Evolutionary conservation across 2,888 invertebrate species (phyloP).

Genomic region (Cosmia trapezina): DNA sequence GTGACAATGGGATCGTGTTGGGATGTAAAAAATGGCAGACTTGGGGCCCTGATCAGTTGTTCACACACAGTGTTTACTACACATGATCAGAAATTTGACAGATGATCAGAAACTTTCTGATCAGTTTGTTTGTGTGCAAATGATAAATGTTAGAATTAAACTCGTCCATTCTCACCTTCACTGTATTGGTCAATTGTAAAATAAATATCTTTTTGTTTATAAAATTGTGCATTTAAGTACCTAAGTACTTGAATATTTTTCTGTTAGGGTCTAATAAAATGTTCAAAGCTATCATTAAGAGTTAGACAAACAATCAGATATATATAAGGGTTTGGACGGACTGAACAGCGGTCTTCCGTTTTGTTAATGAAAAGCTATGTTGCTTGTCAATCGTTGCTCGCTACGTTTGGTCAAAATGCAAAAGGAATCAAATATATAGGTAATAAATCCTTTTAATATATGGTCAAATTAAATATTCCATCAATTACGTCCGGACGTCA

Average conservation of each 20-base stretch:
- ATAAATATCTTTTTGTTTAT: slow-evolving; percentile 18
- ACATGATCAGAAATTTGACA: slow-evolving; percentile 14
- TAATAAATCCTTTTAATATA: not conserved
- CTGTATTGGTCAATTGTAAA: slow-evolving; percentile 31
- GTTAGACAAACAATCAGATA: slow-evolving; percentile 1
- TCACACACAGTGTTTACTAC: slow-evolving; percentile 21
- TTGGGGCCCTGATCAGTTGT: slow-evolving; percentile 32
- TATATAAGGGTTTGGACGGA: slow-evolving; percentile 15
- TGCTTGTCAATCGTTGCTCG: not conserved
- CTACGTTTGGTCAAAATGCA: not conserved
- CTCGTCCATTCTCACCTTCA: slow-evolving; percentile 26
- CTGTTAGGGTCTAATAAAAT: slow-evolving; percentile 2
- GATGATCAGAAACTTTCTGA: slow-evolving; percentile 13
- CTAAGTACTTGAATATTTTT: slow-evolving; percentile 17
- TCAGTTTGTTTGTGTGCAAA: slow-evolving; percentile 20
- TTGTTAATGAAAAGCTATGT: not conserved
- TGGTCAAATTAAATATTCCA: not conserved
- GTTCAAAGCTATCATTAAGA: slow-evolving; percentile 14
- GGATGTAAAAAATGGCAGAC: too few relatives aligned
- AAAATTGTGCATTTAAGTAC: slow-evolving; percentile 29
- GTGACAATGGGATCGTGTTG: too few relatives aligned
- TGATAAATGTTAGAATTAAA: slow-evolving; percentile 23
- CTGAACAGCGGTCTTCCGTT: not conserved
- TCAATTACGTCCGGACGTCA: not conserved
- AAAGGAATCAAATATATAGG: not conserved